Evolutionary conservation across 2,113 vertebrate species (phyloP), one percentile per base, ranked within the genome.

Genomic region (Anser brachyrhynchus): DNA sequence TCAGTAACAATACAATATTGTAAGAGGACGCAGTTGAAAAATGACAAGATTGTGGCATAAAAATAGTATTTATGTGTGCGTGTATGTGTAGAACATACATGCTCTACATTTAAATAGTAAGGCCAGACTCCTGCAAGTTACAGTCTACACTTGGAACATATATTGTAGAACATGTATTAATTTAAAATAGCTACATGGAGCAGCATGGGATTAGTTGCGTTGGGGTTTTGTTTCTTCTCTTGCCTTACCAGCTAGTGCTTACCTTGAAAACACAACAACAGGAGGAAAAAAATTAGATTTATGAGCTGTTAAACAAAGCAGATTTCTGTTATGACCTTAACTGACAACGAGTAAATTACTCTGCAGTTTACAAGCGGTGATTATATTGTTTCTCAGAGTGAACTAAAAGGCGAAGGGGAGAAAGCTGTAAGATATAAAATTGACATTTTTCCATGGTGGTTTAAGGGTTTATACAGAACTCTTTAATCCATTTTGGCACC

Each of bases 291-390:
- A 88, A 91, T n/a, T 11, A 83, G 55, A 89, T 91, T 84, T 81
- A 87, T 79, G 57, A 84, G 69, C 67, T 80, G 79, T 79, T 95
- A 91, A 96, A 51, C 75, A 89, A 82, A 57, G 39, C 76, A 92
- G 51, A 59, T 65, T 93, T 96, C 95, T 96, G 77, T 84, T 94
- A 51, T 93, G 95, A 95, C 93, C 95, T 97, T 55, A 65, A 44
- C 79, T 94, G 91, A 92, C 84, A 92, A 87, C 49, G 3, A 89
- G 51, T 84, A 96, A 97, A 96, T 88, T 89, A 76, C 82, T 93
- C 57, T 46, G 43, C 31, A 51, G 62, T 93, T 87, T 87, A 88
- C 58, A 94, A 71, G 80, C 64, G 71, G 46, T 74, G 84, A 35
- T 73, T 74, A 80, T 72, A 84, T 62, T 62, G 46, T 72, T 90